Conservation (phyloP, 1,140 invertebrate species). For the Probaryconus sp. region DNA sequence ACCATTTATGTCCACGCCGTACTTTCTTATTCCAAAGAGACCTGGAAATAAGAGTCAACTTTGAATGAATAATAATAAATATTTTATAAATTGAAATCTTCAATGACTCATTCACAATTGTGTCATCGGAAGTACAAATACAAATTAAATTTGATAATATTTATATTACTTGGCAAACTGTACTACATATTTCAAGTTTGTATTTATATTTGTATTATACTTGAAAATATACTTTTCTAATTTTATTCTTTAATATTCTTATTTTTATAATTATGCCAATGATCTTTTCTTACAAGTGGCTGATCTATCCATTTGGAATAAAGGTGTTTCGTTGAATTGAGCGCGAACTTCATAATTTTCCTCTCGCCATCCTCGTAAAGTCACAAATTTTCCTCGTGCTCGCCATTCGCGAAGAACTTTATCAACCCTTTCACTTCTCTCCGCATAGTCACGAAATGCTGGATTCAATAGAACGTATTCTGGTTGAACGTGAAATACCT, state of each 20-base stretch:
- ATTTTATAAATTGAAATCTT: too few species aligned
- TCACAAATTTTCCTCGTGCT: slow-evolving; percentile 80
- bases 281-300: slow-evolving; percentile 89
- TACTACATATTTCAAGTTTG: too few species aligned
- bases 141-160: too few species aligned
- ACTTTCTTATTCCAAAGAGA: slow-evolving; percentile 94
- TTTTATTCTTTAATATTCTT: too few species aligned
- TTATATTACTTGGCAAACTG: too few species aligned
- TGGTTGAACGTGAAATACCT: slow-evolving; percentile 85
- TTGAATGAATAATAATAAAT: too few species aligned
- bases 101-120: too few species aligned
- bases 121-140: too few species aligned
- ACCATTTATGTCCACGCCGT: slow-evolving; percentile 96
- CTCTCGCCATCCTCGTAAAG: slow-evolving; percentile 93
- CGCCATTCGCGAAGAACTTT: slow-evolving; percentile 87
- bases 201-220: too few species aligned
- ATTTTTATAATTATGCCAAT: slow-evolving; percentile 7
- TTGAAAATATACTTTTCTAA: too few species aligned
- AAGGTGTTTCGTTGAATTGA: slow-evolving; percentile 83
- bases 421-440: slow-evolving; percentile 88
- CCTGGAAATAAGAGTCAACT: slow-evolving; percentile 77
- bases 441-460: slow-evolving; percentile 88
- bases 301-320: slow-evolving; percentile 94
- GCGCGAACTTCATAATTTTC: slow-evolving; percentile 93
- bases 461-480: slow-evolving; percentile 89